Conservation (phyloP, 2,113 vertebrate species). For the Marmota flaviventris region DNA sequence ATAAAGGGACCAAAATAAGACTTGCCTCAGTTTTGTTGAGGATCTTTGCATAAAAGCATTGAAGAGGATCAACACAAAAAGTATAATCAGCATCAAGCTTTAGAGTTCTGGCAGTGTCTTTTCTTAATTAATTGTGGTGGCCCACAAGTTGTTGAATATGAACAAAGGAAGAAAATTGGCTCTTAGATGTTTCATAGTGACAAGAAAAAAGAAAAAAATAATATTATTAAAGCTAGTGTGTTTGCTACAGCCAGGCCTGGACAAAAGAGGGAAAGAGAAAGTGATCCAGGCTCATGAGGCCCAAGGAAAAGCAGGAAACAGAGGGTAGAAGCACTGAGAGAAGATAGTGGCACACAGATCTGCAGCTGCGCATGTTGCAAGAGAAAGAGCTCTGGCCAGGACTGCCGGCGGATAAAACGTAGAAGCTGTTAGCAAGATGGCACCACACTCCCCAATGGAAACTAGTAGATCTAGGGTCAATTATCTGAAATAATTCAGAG, state of each 20-base stretch:
- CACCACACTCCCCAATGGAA: neutral
- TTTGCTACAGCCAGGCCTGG: neutral
- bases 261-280: neutral
- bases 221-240: neutral
- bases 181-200: neutral
- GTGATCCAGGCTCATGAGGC: neutral
- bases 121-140: constrained; percentile 2
- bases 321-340: neutral
- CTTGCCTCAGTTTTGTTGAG: neutral
- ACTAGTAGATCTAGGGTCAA: neutral
- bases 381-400: neutral
- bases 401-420: neutral
- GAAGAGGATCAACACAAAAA: constrained; percentile 38
- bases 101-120: neutral
- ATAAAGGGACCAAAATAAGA: neutral
- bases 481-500: neutral
- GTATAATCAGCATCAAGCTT: neutral
- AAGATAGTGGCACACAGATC: neutral
- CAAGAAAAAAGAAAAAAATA: neutral
- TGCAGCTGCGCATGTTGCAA: fast-evolving
- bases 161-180: neutral
- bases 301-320: neutral
- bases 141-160: neutral
- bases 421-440: neutral
- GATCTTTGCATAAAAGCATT: neutral